These are phyloP conservation scores for Stegastes partitus DNA, from an alignment of 2,113 vertebrate species.

Conservation along the genomic window DNA sequence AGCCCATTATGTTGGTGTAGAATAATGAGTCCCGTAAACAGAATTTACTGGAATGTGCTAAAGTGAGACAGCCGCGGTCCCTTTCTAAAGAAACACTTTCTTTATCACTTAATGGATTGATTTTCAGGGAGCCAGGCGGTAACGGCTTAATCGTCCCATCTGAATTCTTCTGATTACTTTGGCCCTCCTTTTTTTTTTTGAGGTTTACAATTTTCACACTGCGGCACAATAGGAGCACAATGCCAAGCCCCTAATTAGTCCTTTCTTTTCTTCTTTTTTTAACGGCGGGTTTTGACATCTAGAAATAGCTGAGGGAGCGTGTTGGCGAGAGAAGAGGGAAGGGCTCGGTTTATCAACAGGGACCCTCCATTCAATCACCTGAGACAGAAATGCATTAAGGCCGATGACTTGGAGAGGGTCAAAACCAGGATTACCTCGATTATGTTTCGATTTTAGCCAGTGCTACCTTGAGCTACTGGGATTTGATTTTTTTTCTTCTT, in stretches of 20 bases:
- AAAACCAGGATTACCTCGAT: conserved; percentile 66
- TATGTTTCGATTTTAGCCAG: conserved; percentile 66
- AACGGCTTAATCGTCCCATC: conserved; percentile 16
- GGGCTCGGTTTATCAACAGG: conserved; percentile 40
- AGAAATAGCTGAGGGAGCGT: conserved; percentile 14
- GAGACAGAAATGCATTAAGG: conserved; percentile 75
- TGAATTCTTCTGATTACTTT: conserved; percentile 37
- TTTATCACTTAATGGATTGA: conserved; percentile 26
- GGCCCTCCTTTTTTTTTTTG: background rate
- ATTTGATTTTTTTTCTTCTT: conserved; percentile 46
- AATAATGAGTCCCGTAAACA: conserved; percentile 1
- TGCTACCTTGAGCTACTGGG: conserved; percentile 46
- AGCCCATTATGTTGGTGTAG: background rate
- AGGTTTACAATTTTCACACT: conserved; percentile 5
- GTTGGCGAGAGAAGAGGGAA: conserved; percentile 3
- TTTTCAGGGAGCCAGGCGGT: conserved; percentile 6
- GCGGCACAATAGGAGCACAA: background rate
- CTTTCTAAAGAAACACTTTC: conserved; percentile 14
- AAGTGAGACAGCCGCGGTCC: background rate
- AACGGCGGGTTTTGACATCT: conserved; percentile 32
- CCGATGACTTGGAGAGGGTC: conserved; percentile 54
- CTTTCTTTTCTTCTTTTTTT: conserved; percentile 6
- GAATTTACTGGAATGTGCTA: conserved; percentile 8
- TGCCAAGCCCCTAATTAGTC: conserved; percentile 5
- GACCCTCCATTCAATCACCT: conserved; percentile 58